Evolutionary conservation across 2,113 vertebrate species (phyloP).

Genomic region (Ivindomyrus marchei): DNA sequence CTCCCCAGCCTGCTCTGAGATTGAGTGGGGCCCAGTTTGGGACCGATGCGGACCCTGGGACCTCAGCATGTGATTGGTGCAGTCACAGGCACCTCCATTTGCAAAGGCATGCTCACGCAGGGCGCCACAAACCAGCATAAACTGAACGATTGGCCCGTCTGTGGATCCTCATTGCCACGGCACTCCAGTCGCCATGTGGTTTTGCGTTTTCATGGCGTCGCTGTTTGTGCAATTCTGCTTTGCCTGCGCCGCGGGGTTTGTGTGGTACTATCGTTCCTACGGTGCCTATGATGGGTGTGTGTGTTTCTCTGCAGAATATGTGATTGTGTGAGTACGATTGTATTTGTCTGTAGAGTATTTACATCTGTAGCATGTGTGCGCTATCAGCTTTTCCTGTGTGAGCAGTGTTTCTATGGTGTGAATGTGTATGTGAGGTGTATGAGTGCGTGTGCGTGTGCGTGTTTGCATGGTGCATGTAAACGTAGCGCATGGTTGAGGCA

Average conservation of each 20-base stretch:
- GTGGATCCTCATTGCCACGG: background rate
- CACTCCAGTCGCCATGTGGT: background rate
- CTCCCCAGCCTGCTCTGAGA: background rate
- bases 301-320: background rate
- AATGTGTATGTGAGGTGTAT: background rate
- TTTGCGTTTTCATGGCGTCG: background rate
- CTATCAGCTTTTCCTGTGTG: background rate
- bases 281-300: background rate
- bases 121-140: background rate
- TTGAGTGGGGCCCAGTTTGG: background rate
- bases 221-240: background rate
- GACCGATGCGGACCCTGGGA: background rate
- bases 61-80: background rate
- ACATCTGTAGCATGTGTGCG: background rate
- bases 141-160: background rate
- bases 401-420: background rate
- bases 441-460: background rate
- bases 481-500: background rate
- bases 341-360: background rate
- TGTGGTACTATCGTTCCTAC: background rate
- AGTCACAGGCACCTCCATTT: background rate
- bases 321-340: background rate
- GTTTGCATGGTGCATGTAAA: background rate
- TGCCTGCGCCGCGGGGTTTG: background rate
- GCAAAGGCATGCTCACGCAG: background rate